Evolutionary conservation across 2,888 invertebrate genomes (phyloP).

Genomic region (Euzophera pinguis): DNA sequence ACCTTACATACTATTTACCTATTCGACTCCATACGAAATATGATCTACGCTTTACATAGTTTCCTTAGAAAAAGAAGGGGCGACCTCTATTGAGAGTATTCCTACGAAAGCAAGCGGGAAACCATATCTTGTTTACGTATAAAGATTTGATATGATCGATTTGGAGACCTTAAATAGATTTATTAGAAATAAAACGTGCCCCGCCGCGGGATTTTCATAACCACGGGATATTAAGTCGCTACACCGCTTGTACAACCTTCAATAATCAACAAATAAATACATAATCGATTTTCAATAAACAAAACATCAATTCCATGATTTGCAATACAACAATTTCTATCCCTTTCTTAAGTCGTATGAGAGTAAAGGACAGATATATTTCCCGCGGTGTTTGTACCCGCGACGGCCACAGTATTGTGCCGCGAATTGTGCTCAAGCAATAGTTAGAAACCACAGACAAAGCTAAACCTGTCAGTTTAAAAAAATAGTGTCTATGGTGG

Average conservation of each 20-base stretch:
- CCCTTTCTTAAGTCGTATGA: background rate
- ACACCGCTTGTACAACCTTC: background rate
- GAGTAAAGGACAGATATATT: background rate
- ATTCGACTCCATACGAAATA: slow-evolving; percentile 68
- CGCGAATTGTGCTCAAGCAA: slow-evolving; percentile 31
- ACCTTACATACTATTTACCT: slow-evolving; percentile 49
- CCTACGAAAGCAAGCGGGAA: slow-evolving; percentile 64
- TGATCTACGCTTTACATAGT: slow-evolving; percentile 67
- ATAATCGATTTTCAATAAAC: background rate
- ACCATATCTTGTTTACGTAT: slow-evolving; percentile 63
- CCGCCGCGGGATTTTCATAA: slow-evolving; percentile 25
- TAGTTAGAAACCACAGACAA: background rate
- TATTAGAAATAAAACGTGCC: slow-evolving; percentile 47
- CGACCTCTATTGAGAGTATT: slow-evolving; percentile 38
- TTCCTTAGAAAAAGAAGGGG: slow-evolving; percentile 48
- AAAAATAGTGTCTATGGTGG: no score
- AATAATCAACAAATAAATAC: background rate
- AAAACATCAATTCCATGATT: slow-evolving; percentile 5
- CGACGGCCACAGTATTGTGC: slow-evolving; percentile 38
- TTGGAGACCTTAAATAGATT: slow-evolving; percentile 55
- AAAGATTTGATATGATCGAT: slow-evolving; percentile 74
- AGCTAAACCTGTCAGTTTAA: background rate
- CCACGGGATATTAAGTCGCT: background rate
- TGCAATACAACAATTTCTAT: background rate
- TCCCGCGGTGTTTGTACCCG: slow-evolving; percentile 3